Conservation (phyloP, 2,888 invertebrate species). For the Napeogenes sylphis region DNA sequence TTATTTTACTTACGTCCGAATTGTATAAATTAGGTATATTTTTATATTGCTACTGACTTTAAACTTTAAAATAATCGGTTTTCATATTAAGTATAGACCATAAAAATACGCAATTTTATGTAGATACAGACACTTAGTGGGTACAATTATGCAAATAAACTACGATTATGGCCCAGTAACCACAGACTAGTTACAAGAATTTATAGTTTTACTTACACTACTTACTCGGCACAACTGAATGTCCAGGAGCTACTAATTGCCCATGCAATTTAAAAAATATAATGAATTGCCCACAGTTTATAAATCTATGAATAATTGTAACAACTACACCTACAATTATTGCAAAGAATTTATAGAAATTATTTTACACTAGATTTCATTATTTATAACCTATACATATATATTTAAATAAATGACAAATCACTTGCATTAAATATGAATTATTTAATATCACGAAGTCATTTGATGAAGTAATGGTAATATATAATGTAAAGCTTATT, state of each 20-base stretch:
- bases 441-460: too few relatives aligned
- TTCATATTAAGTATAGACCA: conserved; percentile 61
- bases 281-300: conserved; percentile 18
- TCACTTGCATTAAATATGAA: background rate
- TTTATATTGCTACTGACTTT: background rate
- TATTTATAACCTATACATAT: background rate
- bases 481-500: too few relatives aligned
- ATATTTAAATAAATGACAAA: conserved; percentile 7
- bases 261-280: conserved; percentile 27
- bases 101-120: conserved; percentile 73
- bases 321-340: conserved; percentile 19
- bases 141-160: conserved; percentile 73
- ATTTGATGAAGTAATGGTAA: too few relatives aligned
- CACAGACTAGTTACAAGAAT: conserved; percentile 64
- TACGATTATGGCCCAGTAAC: conserved; percentile 70
- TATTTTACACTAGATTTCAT: background rate
- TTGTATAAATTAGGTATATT: too few relatives aligned
- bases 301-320: conserved; percentile 15
- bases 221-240: conserved; percentile 33
- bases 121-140: conserved; percentile 69
- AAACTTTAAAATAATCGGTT: conserved; percentile 34
- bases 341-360: background rate
- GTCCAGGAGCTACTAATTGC: conserved; percentile 43
- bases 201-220: conserved; percentile 46
- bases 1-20: too few relatives aligned